Percentiles rank a stretch among this genome's conserved stretches.
These are phyloP conservation scores for Athalia circularis DNA, from an alignment of 2,888 invertebrate species.

Conservation along the genomic window DNA sequence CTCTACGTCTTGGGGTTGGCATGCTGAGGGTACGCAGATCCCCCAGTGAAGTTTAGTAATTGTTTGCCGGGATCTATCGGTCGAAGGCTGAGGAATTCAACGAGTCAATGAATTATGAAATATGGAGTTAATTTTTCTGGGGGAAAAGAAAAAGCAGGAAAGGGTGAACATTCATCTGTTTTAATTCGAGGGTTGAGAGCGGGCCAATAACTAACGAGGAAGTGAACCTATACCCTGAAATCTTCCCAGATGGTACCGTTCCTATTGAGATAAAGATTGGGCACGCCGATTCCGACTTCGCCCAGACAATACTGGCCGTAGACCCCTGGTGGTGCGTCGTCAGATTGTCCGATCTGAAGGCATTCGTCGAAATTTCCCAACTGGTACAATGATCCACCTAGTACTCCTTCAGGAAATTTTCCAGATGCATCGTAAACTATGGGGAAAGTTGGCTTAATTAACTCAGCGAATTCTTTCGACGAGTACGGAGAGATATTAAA, in stretches of 20 bases:
- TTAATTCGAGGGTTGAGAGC: no score
- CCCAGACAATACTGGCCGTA: constrained; percentile 63
- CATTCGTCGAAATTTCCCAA: constrained; percentile 87
- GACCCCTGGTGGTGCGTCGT: constrained; percentile 56
- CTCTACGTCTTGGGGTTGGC: constrained; percentile 68
- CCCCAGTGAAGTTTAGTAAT: constrained; percentile 75
- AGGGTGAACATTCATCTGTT: no score
- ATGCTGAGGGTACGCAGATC: constrained; percentile 76
- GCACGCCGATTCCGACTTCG: constrained; percentile 60
- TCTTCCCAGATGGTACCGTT: constrained; percentile 58
- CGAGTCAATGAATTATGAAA: neutral
- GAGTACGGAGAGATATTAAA: neutral
- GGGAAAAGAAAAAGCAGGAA: no score
- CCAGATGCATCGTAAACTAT: constrained; percentile 85
- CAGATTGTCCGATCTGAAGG: constrained; percentile 60
- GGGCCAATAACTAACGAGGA: neutral
- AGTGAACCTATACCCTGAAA: constrained; percentile 49
- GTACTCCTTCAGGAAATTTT: constrained; percentile 81
- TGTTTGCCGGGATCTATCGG: constrained; percentile 58
- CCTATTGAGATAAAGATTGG: constrained; percentile 52
- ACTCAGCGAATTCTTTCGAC: constrained; percentile 22
- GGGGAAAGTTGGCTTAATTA: constrained; percentile 55
- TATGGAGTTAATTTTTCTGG: no score
- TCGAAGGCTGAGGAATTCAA: constrained; percentile 2
- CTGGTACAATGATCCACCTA: constrained; percentile 82